Percentiles rank a stretch among this genome's conserved stretches.
These are phyloP conservation scores for Drosophila pegasa DNA, from an alignment of 2,888 invertebrate species.

Conservation along the genomic window DNA sequence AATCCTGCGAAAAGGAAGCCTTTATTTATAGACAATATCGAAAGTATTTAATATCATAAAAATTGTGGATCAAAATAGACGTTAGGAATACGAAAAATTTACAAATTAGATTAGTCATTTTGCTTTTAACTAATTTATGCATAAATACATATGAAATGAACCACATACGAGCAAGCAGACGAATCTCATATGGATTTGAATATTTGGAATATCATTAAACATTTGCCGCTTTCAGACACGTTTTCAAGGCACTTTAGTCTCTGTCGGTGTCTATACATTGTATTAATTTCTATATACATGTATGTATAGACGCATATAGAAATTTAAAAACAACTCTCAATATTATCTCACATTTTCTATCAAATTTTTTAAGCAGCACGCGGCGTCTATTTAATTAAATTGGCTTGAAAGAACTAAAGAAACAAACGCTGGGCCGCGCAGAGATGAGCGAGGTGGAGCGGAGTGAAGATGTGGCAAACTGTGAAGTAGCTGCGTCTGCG, in stretches of 20 bases:
- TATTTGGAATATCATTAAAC: conserved; percentile 35
- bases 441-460: conserved; percentile 15
- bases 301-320: conserved; percentile 30
- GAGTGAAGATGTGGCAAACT: conserved; percentile 23
- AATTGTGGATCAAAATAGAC: not conserved
- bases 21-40: not conserved
- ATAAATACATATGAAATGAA: conserved; percentile 43
- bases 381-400: conserved; percentile 69
- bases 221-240: conserved; percentile 33
- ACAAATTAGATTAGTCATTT: conserved; percentile 46
- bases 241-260: conserved; percentile 49
- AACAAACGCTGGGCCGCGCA: conserved; percentile 1
- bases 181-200: conserved; percentile 2
- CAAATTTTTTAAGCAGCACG: conserved; percentile 64
- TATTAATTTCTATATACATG: conserved; percentile 39
- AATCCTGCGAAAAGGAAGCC: not conserved
- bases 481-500: conserved; percentile 39
- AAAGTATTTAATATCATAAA: not conserved
- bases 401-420: conserved; percentile 39
- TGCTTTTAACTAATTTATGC: conserved; percentile 32
- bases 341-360: conserved; percentile 62
- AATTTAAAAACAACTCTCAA: conserved; percentile 51
- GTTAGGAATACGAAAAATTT: not conserved
- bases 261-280: conserved; percentile 13
- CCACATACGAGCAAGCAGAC: conserved; percentile 8